These are phyloP conservation scores for Falco cherrug DNA, from an alignment of 2,797 vertebrate species.

Conservation along the genomic window DNA sequence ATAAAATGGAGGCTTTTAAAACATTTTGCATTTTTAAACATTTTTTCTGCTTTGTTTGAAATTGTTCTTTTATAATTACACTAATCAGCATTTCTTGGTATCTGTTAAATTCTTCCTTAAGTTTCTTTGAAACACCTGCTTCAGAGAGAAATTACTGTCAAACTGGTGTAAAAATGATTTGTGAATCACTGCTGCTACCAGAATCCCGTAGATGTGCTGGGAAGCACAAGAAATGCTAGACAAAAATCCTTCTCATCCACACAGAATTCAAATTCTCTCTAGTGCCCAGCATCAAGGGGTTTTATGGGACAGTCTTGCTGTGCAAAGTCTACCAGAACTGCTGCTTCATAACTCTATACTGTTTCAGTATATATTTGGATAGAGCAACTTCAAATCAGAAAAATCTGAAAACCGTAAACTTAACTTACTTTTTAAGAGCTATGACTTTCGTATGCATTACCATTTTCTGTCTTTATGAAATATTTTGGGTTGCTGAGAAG, in stretches of 20 bases:
- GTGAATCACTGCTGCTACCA: not conserved
- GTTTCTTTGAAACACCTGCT: not conserved
- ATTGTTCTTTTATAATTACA: not conserved
- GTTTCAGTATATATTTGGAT: not conserved
- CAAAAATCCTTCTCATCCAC: not conserved
- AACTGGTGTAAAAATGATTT: not conserved
- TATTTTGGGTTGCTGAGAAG: not conserved
- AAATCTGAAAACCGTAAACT: not conserved
- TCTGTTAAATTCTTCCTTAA: not conserved
- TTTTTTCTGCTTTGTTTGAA: not conserved
- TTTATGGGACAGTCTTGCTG: not conserved
- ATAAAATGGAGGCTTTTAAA: rapidly evolving
- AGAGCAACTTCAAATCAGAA: not conserved
- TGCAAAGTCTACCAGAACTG: not conserved
- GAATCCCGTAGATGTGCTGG: not conserved
- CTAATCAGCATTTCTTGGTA: not conserved
- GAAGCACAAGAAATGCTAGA: not conserved
- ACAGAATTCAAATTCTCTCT: not conserved
- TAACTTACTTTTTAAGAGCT: not conserved
- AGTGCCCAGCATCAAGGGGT: not conserved
- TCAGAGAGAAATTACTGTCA: not conserved
- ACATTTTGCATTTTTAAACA: not conserved
- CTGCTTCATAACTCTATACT: not conserved
- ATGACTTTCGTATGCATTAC: not conserved
- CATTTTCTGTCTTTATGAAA: not conserved